phyloP scores from a whole-genome alignment of 2,888 invertebrate genomes.

The Petrolisthes cinctipes region DNA sequence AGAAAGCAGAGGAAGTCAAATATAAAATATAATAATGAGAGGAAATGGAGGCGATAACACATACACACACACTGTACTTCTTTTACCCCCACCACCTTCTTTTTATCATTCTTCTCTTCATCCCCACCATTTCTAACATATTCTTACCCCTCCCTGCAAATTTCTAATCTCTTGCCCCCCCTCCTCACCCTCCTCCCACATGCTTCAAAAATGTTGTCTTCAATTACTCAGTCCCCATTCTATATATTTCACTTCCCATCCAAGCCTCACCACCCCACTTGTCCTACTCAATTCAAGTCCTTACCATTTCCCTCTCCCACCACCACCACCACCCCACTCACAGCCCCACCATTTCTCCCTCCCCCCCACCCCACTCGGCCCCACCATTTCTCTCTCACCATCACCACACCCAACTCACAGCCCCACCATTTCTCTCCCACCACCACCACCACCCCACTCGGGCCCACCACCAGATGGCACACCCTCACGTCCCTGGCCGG shows the following conservation, averaged over 20 bases:
- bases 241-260: not conserved
- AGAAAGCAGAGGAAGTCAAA: too few species aligned
- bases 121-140: too few species aligned
- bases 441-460: not conserved
- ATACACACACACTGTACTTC: too few species aligned
- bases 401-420: not conserved
- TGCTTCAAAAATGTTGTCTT: not conserved
- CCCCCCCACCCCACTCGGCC: not conserved
- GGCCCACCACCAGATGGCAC: constrained; percentile 39
- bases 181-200: not conserved
- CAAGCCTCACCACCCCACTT: not conserved
- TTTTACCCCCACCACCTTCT: too few species aligned
- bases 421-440: not conserved
- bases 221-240: not conserved
- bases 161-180: not conserved
- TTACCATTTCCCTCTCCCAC: not conserved
- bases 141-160: not conserved
- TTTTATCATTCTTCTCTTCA: too few species aligned
- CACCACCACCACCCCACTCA: not conserved
- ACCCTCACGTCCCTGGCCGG: constrained; percentile 28
- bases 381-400: not conserved
- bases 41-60: too few species aligned
- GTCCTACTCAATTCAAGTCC: not conserved
- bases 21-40: too few species aligned
- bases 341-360: not conserved